Base-by-base conservation (phyloP, 2,113 vertebrate genomes). In the Colistium nudipinnis region DNA sequence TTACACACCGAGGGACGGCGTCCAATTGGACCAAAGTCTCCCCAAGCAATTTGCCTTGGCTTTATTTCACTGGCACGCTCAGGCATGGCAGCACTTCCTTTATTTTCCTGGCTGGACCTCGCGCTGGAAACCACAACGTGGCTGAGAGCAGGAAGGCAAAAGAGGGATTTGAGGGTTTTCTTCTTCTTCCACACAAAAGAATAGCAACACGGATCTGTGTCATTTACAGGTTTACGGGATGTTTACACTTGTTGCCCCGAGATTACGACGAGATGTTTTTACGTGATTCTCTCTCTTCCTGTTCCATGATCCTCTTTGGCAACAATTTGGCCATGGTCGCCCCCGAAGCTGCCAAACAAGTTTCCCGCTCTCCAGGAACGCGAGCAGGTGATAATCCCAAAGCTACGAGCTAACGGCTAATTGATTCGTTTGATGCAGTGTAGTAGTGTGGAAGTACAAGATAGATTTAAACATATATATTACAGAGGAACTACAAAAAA, bases 1-100 rank as follows among this genome's bases (percentile, higher is more conserved):
- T 93, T 91, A 92, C 91, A 91, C 84, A 85, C 89, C 86, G 81
- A 90, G 90, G 90, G 90, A 92, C 71, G 83, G 73, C 89, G 62
- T 92, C 92, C 92, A 93, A 93, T 87, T 92, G 91, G 90, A 92
- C 90, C 87, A 88, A 83, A 88, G 80, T 93, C 89, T 92, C 88
- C 87, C 82, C 83, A 84, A 90, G 88, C 86, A 92, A 91, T 92
- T 90, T 90, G 89, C 85, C 83, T 91, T 90, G 90, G 92, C 91
- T 85, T 84, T 87, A 81, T 82, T n/a, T 84, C 86, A 78, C 89
- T 93, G 92, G 92, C 91, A 92, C 72, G 82, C 80, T 71, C 81
- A 83, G 78, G 71, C 87, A 87, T 81, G 81, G 83, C 67, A 70
- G 80, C 78, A 87, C 85, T 88, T 90, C 80, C 81, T 89, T 90